Conservation (phyloP, 2,113 vertebrate species). For the Anas platyrhynchos region DNA sequence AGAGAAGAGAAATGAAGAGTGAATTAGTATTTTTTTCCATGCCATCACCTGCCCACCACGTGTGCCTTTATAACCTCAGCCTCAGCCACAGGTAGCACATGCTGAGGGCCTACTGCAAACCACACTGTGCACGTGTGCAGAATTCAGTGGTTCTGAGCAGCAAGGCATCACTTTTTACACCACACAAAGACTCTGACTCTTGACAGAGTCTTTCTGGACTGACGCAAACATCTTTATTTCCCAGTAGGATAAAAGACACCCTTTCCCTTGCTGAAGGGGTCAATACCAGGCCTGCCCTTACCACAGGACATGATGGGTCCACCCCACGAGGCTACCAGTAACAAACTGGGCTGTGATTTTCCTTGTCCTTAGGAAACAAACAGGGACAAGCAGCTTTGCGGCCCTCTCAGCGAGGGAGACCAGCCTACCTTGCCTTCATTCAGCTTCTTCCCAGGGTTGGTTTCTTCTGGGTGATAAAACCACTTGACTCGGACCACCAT, state of each 20-base stretch:
- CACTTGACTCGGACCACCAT: slow-evolving; percentile 99
- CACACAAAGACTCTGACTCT: not conserved
- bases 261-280: not conserved
- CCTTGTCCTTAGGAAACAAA: not conserved
- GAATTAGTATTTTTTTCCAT: not conserved
- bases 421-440: slow-evolving; percentile 90
- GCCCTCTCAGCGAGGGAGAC: not conserved
- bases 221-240: not conserved
- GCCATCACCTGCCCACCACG: not conserved
- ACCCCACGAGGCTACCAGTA: not conserved
- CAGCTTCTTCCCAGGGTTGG: slow-evolving; percentile 95
- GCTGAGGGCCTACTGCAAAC: not conserved
- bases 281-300: not conserved
- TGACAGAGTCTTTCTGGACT: not conserved
- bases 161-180: not conserved
- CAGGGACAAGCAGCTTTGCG: not conserved
- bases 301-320: accelerated
- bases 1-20: not conserved
- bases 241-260: not conserved
- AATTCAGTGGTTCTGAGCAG: not conserved
- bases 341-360: not conserved
- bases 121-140: accelerated
- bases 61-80: not conserved
- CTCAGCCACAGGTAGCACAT: not conserved
- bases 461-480: slow-evolving; percentile 99